Conservation (phyloP, 2,888 invertebrate species). For the Ernsta delagoae region DNA sequence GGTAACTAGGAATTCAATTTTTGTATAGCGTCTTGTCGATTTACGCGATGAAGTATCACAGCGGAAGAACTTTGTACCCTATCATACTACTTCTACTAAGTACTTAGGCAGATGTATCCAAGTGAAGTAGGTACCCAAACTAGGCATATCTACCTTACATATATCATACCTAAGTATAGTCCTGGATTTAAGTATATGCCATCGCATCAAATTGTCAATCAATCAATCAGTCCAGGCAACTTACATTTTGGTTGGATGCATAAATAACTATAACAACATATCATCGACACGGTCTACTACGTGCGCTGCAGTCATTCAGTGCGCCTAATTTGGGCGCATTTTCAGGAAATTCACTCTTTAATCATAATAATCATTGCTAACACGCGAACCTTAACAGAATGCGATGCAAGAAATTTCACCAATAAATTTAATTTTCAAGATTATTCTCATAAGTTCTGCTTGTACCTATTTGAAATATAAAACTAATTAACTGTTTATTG, state of each 20-base stretch:
- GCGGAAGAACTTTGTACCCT: no score
- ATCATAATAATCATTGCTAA: slow-evolving; percentile 22
- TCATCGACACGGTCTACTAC: neutral
- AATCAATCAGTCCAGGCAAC: no score
- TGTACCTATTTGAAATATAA: neutral
- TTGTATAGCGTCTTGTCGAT: no score
- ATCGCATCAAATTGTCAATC: no score
- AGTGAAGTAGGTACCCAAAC: no score
- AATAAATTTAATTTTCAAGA: slow-evolving; percentile 22
- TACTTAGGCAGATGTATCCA: no score
- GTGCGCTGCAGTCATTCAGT: neutral
- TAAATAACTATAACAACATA: neutral
- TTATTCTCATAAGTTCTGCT: neutral
- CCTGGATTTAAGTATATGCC: no score
- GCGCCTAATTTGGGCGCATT: slow-evolving; percentile 24
- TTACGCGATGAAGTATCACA: no score
- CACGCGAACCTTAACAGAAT: slow-evolving; percentile 17
- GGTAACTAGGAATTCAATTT: no score
- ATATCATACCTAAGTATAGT: no score
- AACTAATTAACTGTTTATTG: neutral
- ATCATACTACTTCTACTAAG: no score
- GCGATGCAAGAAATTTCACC: slow-evolving; percentile 2
- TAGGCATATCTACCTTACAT: no score
- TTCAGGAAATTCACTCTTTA: slow-evolving; percentile 17
- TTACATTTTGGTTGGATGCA: neutral